Base-by-base conservation (phyloP, 2,888 invertebrate species). In the Liodrosophila aerea region DNA sequence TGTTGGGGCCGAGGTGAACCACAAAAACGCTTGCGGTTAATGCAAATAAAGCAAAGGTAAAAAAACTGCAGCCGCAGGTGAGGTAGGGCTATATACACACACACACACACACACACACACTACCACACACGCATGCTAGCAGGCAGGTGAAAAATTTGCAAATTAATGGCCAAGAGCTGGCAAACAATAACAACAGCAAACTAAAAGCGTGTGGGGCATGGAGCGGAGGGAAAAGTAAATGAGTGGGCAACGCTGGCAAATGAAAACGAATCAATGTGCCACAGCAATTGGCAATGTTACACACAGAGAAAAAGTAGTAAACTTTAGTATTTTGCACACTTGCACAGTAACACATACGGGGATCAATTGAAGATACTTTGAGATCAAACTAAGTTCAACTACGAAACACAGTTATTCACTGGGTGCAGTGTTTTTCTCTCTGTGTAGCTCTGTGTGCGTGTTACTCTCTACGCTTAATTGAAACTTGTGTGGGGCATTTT, bases 1-100 rank as follows among this genome's bases (percentile, higher is more conserved):
- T 41, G 4, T 18, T 16, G 36, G 2, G 8, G 27, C 8, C 2
- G 11, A 30, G 44, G 18, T 4, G 40, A 12, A 53, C 50, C 50
- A 61, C 61, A 69, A 43, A 68, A 65, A 58, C 47, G 61, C 70
- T 69, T 59, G 70, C 43, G 70, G 70, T 49, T 50, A 58, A 52
- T 68, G 56, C 58, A 65, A 70, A 69, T 70, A 59, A 59, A 58
- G 49, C 61, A 53, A 65, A 65, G 52, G 45, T 52, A 49, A 61
- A 62, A 61, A 58, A 41, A 56, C 22, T 49, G 54, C 51, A 45
- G 56, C 52, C 61, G 34, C 40, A 50, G 52, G 59, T 52, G 36
- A 46, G 33, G 11, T 22, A 27, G 33, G 12, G 3, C n/a, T 22
- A 18, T 46, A 12, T 1, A 43, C 45, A 39, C 33, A 12, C 49